phyloP scores from a whole-genome alignment of 2,888 invertebrate species.

The Leucania comma region DNA sequence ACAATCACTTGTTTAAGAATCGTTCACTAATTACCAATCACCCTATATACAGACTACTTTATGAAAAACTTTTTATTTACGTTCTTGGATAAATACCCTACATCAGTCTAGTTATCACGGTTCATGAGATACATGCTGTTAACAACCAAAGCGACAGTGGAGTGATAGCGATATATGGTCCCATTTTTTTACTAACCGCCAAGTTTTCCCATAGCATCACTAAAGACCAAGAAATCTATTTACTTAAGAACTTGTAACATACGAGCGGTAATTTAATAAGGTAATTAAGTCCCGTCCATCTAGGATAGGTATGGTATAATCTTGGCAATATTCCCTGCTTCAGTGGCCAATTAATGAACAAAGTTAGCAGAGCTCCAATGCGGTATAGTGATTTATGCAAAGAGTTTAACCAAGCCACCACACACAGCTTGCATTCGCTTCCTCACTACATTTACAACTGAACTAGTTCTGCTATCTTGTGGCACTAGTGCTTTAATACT shows the following conservation, averaged over 20 bases:
- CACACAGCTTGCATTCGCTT: constrained; percentile 60
- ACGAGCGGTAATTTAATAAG: constrained; percentile 27
- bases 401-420: constrained; percentile 62
- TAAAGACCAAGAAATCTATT: background rate
- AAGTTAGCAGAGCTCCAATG: constrained; percentile 69
- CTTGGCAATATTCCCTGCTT: constrained; percentile 64
- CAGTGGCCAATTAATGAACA: constrained; percentile 72
- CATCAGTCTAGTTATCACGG: too few species aligned
- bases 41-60: too few species aligned
- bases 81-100: too few species aligned
- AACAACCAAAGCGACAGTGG: too few species aligned
- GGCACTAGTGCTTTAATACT: constrained; percentile 18
- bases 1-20: too few species aligned
- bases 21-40: too few species aligned
- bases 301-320: constrained; percentile 56
- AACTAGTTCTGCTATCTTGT: constrained; percentile 45
- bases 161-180: too few species aligned
- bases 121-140: too few species aligned
- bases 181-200: too few species aligned
- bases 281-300: constrained; percentile 47
- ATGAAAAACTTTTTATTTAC: too few species aligned
- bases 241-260: constrained; percentile 8
- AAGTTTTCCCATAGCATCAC: background rate
- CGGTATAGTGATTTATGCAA: constrained; percentile 73
- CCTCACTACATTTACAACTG: constrained; percentile 58